phyloP scores from a whole-genome alignment of 2,888 invertebrate genomes.

The Perizoma flavofasciatum region DNA sequence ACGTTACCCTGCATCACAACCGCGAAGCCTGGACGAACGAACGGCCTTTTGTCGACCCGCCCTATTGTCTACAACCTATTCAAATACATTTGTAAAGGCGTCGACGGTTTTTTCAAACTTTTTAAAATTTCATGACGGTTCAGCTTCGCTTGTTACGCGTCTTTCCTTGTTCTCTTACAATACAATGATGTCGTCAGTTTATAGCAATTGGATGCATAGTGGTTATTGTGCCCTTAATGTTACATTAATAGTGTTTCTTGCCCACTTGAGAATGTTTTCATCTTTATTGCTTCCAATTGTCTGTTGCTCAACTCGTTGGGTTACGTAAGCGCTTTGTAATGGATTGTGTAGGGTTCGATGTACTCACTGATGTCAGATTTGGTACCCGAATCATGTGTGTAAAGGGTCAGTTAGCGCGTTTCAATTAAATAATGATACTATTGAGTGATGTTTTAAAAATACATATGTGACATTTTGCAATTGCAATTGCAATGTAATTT shows the following conservation, averaged over 20 bases:
- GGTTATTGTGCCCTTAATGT: conserved; percentile 57
- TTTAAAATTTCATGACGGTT: conserved; percentile 54
- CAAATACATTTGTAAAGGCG: conserved; percentile 65
- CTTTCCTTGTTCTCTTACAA: conserved; percentile 41
- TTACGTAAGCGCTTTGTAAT: conserved; percentile 70
- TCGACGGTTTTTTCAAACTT: conserved; percentile 50
- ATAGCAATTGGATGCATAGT: conserved; percentile 48
- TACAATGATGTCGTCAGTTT: conserved; percentile 48
- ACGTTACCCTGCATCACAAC: conserved; percentile 65
- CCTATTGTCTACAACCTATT: conserved; percentile 69
- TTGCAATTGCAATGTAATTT: too few relatives aligned
- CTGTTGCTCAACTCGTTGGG: conserved; percentile 66
- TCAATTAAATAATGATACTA: background rate
- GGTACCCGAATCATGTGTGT: conserved; percentile 22
- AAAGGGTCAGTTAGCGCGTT: too few relatives aligned
- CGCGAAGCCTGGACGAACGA: conserved; percentile 60
- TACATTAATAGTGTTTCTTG: conserved; percentile 67
- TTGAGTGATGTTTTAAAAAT: too few relatives aligned
- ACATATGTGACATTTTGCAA: too few relatives aligned
- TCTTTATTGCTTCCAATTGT: conserved; percentile 76
- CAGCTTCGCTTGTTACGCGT: conserved; percentile 47
- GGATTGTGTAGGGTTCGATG: conserved; percentile 66
- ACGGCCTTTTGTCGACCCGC: conserved; percentile 69
- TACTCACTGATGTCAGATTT: conserved; percentile 52
- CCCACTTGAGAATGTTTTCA: conserved; percentile 69